Percentiles rank a stretch among this genome's conserved stretches.
Evolutionary conservation across 1,140 invertebrate genomes (phyloP).

Genomic region (Mamestra configurata): DNA sequence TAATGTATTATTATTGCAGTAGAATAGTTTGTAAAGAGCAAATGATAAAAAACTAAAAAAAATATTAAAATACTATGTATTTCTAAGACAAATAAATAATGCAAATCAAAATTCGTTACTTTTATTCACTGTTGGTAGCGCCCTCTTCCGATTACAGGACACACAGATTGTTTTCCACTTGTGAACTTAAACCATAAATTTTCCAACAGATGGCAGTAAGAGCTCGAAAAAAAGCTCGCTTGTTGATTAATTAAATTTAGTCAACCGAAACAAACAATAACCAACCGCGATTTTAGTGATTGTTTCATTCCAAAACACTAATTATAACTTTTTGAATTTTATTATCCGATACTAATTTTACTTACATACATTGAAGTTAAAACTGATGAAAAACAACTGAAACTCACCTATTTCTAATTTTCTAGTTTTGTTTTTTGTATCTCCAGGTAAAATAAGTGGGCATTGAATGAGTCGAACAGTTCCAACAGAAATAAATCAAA

Average conservation of each 20-base stretch:
- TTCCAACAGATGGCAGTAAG: not conserved
- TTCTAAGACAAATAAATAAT: constrained; percentile 32
- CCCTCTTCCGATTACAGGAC: not conserved
- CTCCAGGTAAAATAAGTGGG: no score
- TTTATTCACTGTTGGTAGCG: not conserved
- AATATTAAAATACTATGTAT: constrained; percentile 52
- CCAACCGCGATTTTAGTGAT: no score
- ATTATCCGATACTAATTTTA: no score
- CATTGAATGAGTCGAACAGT: no score
- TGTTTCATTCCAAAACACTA: no score
- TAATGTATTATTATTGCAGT: constrained; percentile 74
- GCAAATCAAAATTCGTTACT: not conserved
- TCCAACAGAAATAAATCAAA: no score
- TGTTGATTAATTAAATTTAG: not conserved
- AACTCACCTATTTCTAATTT: no score
- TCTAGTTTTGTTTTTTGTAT: no score
- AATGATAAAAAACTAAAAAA: constrained; percentile 70
- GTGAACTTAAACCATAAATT: not conserved
- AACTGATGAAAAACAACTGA: no score
- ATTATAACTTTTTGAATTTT: no score
- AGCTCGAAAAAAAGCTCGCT: not conserved
- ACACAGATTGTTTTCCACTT: not conserved
- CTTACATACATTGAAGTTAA: no score
- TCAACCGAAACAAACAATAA: no score
- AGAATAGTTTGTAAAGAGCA: constrained; percentile 73